Percentiles rank a stretch among this genome's conserved stretches.
These are phyloP conservation scores for Pseudomyrmex dendroicus DNA, from an alignment of 1,140 invertebrate species.

Conservation along the genomic window DNA sequence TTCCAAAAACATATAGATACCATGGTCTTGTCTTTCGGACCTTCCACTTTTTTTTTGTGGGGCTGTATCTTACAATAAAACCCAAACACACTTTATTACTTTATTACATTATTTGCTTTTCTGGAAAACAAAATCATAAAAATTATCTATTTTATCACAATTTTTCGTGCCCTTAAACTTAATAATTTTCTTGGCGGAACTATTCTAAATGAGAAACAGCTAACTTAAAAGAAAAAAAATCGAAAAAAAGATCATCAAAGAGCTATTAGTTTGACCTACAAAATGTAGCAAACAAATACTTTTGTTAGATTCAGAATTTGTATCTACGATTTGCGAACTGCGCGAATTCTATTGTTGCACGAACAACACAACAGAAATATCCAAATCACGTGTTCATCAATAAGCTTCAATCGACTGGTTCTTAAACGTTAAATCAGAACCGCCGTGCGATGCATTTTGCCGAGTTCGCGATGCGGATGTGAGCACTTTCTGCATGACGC, in stretches of 20 bases:
- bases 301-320: neutral
- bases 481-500: slow-evolving; percentile 41
- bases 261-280: neutral
- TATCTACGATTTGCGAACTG: neutral
- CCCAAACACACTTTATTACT: no score
- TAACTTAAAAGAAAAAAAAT: slow-evolving; percentile 8
- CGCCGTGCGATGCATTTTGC: neutral
- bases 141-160: no score
- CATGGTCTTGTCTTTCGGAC: no score
- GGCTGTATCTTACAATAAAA: no score
- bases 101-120: no score
- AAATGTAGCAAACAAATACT: neutral
- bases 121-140: no score
- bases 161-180: neutral
- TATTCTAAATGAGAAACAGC: no score
- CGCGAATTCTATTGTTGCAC: neutral
- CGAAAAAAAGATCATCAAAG: slow-evolving; percentile 7
- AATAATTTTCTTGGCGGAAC: slow-evolving; percentile 38
- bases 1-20: no score
- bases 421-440: slow-evolving; percentile 44
- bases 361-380: neutral
- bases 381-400: slow-evolving; percentile 43
- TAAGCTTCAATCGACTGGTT: slow-evolving; percentile 29
- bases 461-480: slow-evolving; percentile 14
- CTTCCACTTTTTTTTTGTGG: no score